Percentiles rank a stretch among this genome's conserved stretches.
Evolutionary conservation across 2,888 invertebrate species (phyloP).

Genomic region (Drosophila subsilvestris): DNA sequence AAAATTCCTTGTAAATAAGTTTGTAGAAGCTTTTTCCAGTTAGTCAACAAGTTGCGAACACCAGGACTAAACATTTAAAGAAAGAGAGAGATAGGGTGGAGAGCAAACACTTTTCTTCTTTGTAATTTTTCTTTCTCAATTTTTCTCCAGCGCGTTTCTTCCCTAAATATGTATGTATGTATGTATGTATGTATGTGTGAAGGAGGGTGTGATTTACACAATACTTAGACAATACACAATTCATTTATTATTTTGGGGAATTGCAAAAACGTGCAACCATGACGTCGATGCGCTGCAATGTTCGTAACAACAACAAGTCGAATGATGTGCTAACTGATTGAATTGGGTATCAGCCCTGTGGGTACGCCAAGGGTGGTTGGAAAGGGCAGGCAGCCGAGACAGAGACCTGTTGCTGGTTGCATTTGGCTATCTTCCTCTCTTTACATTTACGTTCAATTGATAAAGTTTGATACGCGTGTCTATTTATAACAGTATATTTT

Average conservation of each 20-base stretch:
- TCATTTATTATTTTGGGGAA: conserved; percentile 57
- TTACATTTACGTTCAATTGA: conserved; percentile 70
- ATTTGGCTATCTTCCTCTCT: conserved; percentile 22
- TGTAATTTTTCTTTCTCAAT: conserved; percentile 15
- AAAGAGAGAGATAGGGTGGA: conserved; percentile 19
- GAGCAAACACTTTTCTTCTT: conserved; percentile 16
- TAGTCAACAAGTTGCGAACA: conserved; percentile 71
- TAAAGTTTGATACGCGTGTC: conserved; percentile 67
- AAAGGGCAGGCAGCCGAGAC: neutral
- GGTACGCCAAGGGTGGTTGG: neutral
- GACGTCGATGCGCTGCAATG: conserved; percentile 59
- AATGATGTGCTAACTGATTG: conserved; percentile 72
- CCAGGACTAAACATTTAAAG: conserved; percentile 30
- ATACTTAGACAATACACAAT: conserved; percentile 34
- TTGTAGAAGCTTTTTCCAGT: conserved; percentile 43
- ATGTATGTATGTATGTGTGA: too few species aligned
- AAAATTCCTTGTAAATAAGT: conserved; percentile 68
- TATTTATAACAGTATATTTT: conserved; percentile 46
- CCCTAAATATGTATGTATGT: neutral
- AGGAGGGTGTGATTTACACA: conserved; percentile 36
- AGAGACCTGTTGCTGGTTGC: conserved; percentile 34
- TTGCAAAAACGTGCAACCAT: conserved; percentile 77
- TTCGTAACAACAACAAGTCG: conserved; percentile 20
- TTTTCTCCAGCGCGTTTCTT: conserved; percentile 14
- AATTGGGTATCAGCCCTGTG: conserved; percentile 37